Evolutionary conservation across 2,888 invertebrate genomes (phyloP).

Genomic region (Idaea dimidiata): DNA sequence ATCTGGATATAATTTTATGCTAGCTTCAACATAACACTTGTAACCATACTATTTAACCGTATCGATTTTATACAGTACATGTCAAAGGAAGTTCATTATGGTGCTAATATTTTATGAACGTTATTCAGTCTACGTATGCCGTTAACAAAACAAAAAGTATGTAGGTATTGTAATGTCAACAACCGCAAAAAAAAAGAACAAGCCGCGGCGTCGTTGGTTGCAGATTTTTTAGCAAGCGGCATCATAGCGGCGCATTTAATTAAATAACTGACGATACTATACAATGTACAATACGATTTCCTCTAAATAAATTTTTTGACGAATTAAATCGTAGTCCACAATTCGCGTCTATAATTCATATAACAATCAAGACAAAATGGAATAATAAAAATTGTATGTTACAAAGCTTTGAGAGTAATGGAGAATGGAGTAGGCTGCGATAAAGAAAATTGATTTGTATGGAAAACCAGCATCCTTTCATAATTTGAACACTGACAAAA

Average conservation of each 20-base stretch:
- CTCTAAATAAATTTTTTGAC: not conserved
- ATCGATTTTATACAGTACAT: constrained; percentile 8
- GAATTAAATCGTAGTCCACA: not conserved
- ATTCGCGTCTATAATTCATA: not conserved
- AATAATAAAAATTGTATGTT: not conserved
- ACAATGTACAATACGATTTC: not conserved
- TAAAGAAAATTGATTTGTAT: constrained; percentile 7
- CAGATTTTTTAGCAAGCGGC: constrained; percentile 26
- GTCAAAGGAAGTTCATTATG: constrained; percentile 2
- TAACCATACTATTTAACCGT: not conserved
- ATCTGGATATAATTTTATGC: not conserved
- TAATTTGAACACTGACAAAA: not conserved
- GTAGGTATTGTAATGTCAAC: constrained; percentile 40
- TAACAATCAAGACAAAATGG: not conserved
- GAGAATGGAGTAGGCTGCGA: constrained; percentile 10
- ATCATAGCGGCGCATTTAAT: constrained; percentile 4
- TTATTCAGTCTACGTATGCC: not conserved
- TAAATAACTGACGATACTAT: not conserved
- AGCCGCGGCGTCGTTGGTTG: constrained; percentile 37
- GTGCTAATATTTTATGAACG: constrained; percentile 6
- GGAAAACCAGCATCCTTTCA: not conserved
- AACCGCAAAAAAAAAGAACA: constrained; percentile 40
- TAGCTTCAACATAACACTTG: not conserved
- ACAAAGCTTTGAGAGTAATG: constrained; percentile 3
- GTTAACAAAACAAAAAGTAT: constrained; percentile 37